Conservation (phyloP, 2,797 vertebrate genomes). For the Enteromius fasciolatus region DNA sequence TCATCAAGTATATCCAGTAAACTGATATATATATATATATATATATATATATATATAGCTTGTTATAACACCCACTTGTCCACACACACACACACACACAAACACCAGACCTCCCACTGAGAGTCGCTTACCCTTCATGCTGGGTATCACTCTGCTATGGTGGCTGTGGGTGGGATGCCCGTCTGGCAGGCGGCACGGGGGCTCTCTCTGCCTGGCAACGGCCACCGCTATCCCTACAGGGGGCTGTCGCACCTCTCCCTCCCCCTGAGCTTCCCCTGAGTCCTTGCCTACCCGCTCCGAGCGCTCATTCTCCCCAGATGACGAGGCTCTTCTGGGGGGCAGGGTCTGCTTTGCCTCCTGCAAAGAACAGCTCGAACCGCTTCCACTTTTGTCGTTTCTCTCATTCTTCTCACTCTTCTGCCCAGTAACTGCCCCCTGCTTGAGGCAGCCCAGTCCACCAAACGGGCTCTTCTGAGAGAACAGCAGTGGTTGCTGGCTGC, state of each 20-base stretch:
- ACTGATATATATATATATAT: constrained; percentile 17
- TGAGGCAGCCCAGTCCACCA: constrained; percentile 86
- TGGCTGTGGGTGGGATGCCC: constrained; percentile 75
- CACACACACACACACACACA: constrained; percentile 53
- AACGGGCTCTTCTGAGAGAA: constrained; percentile 89
- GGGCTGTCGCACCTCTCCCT: constrained; percentile 92
- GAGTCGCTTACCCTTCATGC: constrained; percentile 80
- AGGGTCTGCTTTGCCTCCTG: constrained; percentile 81
- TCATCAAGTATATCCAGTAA: constrained; percentile 45
- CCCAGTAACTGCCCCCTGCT: constrained; percentile 80
- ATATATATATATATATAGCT: constrained; percentile 42
- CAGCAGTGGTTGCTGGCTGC: constrained; percentile 86
- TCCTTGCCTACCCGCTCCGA: constrained; percentile 69
- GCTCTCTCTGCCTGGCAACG: constrained; percentile 87
- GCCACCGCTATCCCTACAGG: constrained; percentile 94
- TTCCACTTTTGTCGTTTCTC: constrained; percentile 69
- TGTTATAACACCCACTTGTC: constrained; percentile 45
- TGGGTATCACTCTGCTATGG: constrained; percentile 81
- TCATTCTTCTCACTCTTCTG: constrained; percentile 73
- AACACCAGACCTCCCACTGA: constrained; percentile 55
- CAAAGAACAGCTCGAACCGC: constrained; percentile 74
- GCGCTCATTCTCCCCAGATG: constrained; percentile 84
- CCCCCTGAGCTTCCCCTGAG: constrained; percentile 75
- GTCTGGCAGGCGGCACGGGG: constrained; percentile 82
- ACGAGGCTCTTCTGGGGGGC: constrained; percentile 77